Percentiles rank a stretch among this genome's conserved stretches.
Evolutionary conservation across 2,888 invertebrate genomes (phyloP).

Genomic region (Drosophila vallismaia): DNA sequence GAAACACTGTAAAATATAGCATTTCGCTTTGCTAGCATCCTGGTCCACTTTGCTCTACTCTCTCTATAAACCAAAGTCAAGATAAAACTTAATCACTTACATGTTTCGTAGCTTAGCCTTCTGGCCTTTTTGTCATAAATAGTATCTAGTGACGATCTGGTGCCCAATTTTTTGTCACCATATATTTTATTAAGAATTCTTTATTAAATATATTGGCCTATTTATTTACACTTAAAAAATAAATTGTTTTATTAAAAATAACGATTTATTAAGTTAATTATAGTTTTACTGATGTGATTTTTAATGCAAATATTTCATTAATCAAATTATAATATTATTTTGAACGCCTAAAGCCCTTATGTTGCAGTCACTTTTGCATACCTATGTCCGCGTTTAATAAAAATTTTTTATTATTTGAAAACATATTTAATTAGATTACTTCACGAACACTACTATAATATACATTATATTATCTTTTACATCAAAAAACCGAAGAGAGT

Average conservation of each 20-base stretch:
- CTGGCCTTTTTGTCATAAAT: no score
- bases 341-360: not conserved
- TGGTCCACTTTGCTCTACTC: no score
- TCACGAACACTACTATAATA: conserved; percentile 7
- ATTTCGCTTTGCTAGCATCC: no score
- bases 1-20: no score
- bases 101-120: no score
- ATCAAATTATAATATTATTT: conserved; percentile 47
- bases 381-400: not conserved
- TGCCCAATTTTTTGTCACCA: not conserved
- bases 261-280: not conserved
- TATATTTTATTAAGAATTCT: conserved; percentile 14
- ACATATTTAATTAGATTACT: conserved; percentile 1
- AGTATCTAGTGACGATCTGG: not conserved
- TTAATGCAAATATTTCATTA: conserved; percentile 62
- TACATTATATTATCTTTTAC: conserved; percentile 40
- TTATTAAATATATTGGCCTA: conserved; percentile 73
- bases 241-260: conserved; percentile 28
- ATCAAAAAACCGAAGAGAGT: conserved; percentile 60
- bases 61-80: no score
- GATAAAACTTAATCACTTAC: no score
- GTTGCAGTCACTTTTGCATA: not conserved
- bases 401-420: not conserved
- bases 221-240: conserved; percentile 64
- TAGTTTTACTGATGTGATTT: conserved; percentile 34